Evolutionary conservation across 1,140 invertebrate species (phyloP).

Genomic region (Calycopis cecrops): DNA sequence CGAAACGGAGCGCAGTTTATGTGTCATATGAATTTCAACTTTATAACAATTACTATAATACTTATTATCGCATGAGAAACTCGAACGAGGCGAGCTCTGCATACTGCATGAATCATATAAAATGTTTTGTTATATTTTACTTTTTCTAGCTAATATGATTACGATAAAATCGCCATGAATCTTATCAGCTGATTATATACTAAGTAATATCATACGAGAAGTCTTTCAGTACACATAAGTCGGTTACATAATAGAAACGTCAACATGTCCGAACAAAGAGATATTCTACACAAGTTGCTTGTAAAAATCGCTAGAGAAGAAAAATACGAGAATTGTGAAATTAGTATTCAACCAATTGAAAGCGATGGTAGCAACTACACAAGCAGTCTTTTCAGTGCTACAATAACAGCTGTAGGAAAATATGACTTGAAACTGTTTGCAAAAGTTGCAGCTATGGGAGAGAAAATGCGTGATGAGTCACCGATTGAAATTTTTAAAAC

Average conservation of each 20-base stretch:
- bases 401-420: conserved; percentile 20
- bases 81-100: too few species aligned
- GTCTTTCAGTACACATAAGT: too few species aligned
- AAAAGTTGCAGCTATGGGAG: conserved; percentile 27
- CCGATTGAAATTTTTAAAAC: conserved; percentile 19
- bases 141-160: too few species aligned
- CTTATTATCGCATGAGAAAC: too few species aligned
- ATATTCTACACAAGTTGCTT: conserved; percentile 5
- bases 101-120: too few species aligned
- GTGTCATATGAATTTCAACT: too few species aligned
- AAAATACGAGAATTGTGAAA: conserved; percentile 17
- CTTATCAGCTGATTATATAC: too few species aligned
- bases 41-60: too few species aligned
- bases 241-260: background rate
- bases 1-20: too few species aligned
- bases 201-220: too few species aligned
- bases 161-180: too few species aligned
- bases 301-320: conserved; percentile 23
- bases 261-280: conserved; percentile 5
- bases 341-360: conserved; percentile 12
- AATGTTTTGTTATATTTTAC: too few species aligned
- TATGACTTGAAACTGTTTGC: conserved; percentile 32
- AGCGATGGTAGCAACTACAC: conserved; percentile 31
- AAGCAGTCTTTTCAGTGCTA: conserved; percentile 21
- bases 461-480: conserved; percentile 19